Base-by-base conservation (phyloP, 2,113 vertebrate genomes). In the Muscicapa adusta region DNA sequence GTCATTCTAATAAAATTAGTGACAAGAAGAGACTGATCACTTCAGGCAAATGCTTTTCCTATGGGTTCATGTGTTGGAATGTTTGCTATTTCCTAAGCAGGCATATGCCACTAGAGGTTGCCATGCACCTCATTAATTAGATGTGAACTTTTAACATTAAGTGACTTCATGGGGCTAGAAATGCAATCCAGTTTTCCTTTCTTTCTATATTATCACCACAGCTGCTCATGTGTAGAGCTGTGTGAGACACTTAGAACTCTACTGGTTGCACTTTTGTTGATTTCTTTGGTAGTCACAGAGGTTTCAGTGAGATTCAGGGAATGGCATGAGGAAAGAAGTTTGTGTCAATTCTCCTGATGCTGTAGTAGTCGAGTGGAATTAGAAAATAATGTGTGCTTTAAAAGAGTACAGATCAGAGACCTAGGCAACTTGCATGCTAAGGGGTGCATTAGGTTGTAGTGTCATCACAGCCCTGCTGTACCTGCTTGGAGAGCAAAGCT, bases 81-180 rank as follows among this genome's bases (percentile, higher is more conserved):
- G 70, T 54, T 74, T 66, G 70, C 38, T 51, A 18, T 23, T 81
- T 76, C 60, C 43, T 66, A n/a, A 81, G 90, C 85, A 78, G 81
- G 12, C 48, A 5, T 40, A 8, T 63, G 54, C 94, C 94, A 95
- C 95, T 94, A 95, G 92, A 94, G 95, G 91, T 50, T 96, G 91
- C 94, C 95, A 47, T 89, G 92, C 57, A 43, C 92, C 74, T 96
- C 66, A 1, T 18, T 78, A 74, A 91, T 95, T 89, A 88, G 43
- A 24, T 0, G 1, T 8, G 7, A 33, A 17, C 38, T 17, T 48
- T 14, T 58, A 81, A n/a, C 12, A 5, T 54, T 50, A 45, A 42
- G 10, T 74, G 15, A 54, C 31, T 71, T 77, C 26, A 12, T 29
- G 48, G n/a, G 29, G 5, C 47, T 74, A 5, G 36, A 66, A 70